Evolutionary conservation across 1,140 invertebrate species (phyloP), one percentile per base, ranked within the genome.

Genomic region (Formica exsecta): DNA sequence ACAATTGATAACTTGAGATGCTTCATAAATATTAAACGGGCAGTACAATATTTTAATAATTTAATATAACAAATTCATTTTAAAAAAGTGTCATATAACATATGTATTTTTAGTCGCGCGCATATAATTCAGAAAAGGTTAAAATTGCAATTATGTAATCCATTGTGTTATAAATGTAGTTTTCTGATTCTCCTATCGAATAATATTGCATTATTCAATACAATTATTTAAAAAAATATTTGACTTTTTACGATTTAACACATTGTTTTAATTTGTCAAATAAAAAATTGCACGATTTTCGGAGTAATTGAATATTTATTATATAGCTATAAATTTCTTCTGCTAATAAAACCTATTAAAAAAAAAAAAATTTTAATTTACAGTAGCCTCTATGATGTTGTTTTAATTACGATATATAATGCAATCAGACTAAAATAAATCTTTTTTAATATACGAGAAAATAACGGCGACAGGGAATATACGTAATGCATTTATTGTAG

Each of bases 401-500:
- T 61, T 41, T 61, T 29, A 25, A 29, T 48, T 48, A 41, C 16
- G 6, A 59, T 38, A 25, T 25, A 57, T 44, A 32, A 76, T 48
- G 32, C 9, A 64, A 64, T 48, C 9, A 32, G 2, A 48, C 13
- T 77, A 13, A 77, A 32, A 44, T 77, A 64, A 77, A 64, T 64
- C 19, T 51, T 64, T 64, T 64, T 22, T 64, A 48, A 61, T 8
- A 29, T 25, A 25, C 6, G 36, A 71, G 16, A 73, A 51, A 61
- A 73, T 59, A 80, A 74, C n/a, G 16, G 41, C 36, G 3, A 13
- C 16, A 57, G 13, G 25, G 13, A 32, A 36, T 32, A 11, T 68
- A 68, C 25, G 13, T 59, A 54, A 73, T 73, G 11, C 38, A 61
- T 48, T 73, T 83, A 73, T 61, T 36, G 13, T 73, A 74, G 19